These are phyloP conservation scores for Paracentrotus lividus DNA, from an alignment of 53 echinoderm and acorn worm species.

Conservation along the genomic window DNA sequence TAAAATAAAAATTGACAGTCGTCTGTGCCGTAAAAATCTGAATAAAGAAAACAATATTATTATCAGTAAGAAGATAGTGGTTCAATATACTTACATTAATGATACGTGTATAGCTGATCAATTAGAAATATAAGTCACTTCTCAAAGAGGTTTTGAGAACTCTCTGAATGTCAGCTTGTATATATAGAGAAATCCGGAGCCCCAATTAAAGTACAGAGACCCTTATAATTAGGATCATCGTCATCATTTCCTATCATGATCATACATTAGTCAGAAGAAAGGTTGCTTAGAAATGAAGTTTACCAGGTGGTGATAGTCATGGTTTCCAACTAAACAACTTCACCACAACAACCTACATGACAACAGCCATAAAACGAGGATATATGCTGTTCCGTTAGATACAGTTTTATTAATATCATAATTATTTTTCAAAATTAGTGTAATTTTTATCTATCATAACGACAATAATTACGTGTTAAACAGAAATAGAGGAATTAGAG, in stretches of 20 bases:
- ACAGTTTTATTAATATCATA: too few species aligned
- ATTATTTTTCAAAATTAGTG: too few species aligned
- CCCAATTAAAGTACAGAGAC: not conserved
- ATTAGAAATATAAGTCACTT: not conserved
- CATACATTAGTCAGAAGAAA: not conserved
- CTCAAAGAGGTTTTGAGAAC: not conserved
- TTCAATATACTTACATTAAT: not conserved
- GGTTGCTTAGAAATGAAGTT: not conserved
- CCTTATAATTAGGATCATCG: not conserved
- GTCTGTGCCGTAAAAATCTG: too few species aligned
- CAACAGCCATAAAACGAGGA: not conserved
- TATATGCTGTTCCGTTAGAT: too few species aligned
- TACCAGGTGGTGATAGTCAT: conserved; percentile 5
- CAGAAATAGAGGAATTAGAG: too few species aligned
- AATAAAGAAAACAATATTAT: too few species aligned
- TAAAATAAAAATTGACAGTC: too few species aligned
- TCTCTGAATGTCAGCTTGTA: not conserved
- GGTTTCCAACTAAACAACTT: not conserved
- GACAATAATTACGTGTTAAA: too few species aligned
- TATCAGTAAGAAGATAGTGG: not conserved
- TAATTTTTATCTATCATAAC: too few species aligned
- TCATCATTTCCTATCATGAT: not conserved
- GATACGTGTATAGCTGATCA: not conserved
- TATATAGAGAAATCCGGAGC: not conserved
- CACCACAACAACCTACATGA: not conserved